phyloP scores from a whole-genome alignment of 2,113 vertebrate species.

The Lasiurus cinereus region DNA sequence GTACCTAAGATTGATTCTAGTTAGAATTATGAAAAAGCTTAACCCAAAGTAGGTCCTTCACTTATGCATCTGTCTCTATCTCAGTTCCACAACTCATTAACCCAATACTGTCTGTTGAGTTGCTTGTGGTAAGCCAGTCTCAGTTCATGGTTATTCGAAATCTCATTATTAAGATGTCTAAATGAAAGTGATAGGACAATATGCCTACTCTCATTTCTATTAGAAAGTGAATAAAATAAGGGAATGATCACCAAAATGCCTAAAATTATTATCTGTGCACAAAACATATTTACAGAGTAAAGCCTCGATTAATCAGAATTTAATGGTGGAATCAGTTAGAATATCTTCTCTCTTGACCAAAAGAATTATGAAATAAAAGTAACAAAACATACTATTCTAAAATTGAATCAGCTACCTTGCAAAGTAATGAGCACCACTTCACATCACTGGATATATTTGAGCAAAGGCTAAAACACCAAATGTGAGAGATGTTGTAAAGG shows the following conservation, averaged over 20 bases:
- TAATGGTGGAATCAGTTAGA: neutral
- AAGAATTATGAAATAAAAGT: slow-evolving; percentile 35
- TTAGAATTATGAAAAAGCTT: slow-evolving; percentile 33
- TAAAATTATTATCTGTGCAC: neutral
- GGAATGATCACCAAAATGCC: neutral
- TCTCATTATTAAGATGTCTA: neutral
- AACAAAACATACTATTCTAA: slow-evolving; percentile 10
- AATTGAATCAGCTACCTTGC: neutral
- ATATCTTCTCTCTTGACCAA: slow-evolving; percentile 45
- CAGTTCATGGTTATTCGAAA: neutral
- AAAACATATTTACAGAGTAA: slow-evolving; percentile 6
- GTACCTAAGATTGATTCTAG: neutral
- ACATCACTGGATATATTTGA: slow-evolving; percentile 14
- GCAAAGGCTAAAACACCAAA: neutral
- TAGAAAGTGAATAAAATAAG: neutral
- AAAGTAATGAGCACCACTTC: slow-evolving; percentile 23
- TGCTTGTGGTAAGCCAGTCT: neutral
- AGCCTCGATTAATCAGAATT: neutral
- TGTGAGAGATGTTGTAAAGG: neutral
- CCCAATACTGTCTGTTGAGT: neutral
- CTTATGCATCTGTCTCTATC: neutral
- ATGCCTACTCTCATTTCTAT: neutral
- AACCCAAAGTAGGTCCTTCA: neutral
- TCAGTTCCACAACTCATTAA: neutral
- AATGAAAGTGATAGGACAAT: neutral